A percentile compares a stretch with the other conserved stretches of the same genome.
Evolutionary conservation across 2,797 vertebrate genomes (phyloP).

Genomic region (Semaprochilodus insignis): DNA sequence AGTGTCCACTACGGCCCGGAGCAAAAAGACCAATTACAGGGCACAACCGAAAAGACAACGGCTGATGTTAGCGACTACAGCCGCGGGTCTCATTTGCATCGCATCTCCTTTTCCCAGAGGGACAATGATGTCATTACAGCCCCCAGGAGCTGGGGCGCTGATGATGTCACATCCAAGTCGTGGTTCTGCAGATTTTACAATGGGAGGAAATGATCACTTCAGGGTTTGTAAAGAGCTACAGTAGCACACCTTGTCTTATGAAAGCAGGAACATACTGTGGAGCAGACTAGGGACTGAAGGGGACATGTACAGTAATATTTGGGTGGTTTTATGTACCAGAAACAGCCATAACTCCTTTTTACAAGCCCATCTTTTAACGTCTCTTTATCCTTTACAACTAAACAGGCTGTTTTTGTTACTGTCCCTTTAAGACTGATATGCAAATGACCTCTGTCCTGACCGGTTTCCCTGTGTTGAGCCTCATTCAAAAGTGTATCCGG

Average conservation of each 20-base stretch:
- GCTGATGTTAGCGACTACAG: neutral
- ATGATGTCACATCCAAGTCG: slow-evolving; percentile 26
- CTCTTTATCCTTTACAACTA: too few relatives aligned
- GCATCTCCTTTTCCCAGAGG: slow-evolving; percentile 7
- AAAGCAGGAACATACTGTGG: too few relatives aligned
- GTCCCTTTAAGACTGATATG: too few relatives aligned
- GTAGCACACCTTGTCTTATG: neutral
- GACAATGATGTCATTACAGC: slow-evolving; percentile 14
- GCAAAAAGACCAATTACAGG: neutral
- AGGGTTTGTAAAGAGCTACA: neutral
- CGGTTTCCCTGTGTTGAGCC: too few relatives aligned
- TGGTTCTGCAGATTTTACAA: neutral
- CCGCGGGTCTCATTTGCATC: slow-evolving; percentile 14
- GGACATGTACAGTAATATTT: too few relatives aligned
- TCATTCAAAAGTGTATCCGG: too few relatives aligned
- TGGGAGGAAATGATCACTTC: neutral
- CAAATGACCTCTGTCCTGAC: too few relatives aligned
- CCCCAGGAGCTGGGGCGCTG: neutral
- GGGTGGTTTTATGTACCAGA: too few relatives aligned
- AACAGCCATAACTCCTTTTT: too few relatives aligned
- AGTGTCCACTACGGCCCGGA: neutral
- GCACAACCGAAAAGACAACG: neutral
- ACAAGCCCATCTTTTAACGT: too few relatives aligned
- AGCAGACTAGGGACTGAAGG: too few relatives aligned
- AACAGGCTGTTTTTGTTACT: too few relatives aligned